Conservation (phyloP, 2,888 invertebrate genomes). For the Callimorpha dominula region DNA sequence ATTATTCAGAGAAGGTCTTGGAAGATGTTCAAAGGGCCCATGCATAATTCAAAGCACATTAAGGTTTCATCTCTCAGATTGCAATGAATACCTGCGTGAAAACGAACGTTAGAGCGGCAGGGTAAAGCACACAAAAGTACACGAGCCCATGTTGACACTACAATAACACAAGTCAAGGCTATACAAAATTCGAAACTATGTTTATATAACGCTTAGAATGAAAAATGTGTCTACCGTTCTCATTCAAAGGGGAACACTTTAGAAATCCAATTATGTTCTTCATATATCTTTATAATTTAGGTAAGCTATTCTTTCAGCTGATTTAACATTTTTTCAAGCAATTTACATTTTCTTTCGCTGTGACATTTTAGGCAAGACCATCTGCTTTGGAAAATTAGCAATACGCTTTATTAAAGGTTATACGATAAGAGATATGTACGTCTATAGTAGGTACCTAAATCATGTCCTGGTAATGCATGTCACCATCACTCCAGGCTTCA, state of each 20-base stretch:
- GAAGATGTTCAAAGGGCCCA: slow-evolving; percentile 45
- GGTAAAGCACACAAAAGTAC: slow-evolving; percentile 9
- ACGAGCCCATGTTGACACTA: slow-evolving; percentile 21
- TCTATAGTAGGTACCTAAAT: neutral
- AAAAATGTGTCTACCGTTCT: slow-evolving; percentile 36
- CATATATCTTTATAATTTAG: slow-evolving; percentile 45
- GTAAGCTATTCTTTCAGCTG: slow-evolving; percentile 29
- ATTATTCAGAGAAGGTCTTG: slow-evolving; percentile 42
- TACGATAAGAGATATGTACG: neutral
- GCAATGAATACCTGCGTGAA: slow-evolving; percentile 52
- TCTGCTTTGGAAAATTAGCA: slow-evolving; percentile 20
- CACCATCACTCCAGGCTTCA: too few species aligned
- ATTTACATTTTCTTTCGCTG: slow-evolving; percentile 38
- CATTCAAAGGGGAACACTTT: slow-evolving; percentile 36
- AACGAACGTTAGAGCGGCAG: slow-evolving; percentile 37
- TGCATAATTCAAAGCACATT: slow-evolving; percentile 60
- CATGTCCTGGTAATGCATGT: too few species aligned
- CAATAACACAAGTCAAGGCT: slow-evolving; percentile 32
- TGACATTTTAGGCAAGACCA: slow-evolving; percentile 27
- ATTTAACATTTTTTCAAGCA: slow-evolving; percentile 46
- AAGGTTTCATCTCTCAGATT: slow-evolving; percentile 47
- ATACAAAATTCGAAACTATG: slow-evolving; percentile 46
- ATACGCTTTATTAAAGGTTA: neutral
- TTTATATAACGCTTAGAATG: slow-evolving; percentile 49
- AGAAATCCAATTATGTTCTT: slow-evolving; percentile 45